These are phyloP conservation scores for Cabera pusaria DNA, from an alignment of 2,888 invertebrate species.

Conservation along the genomic window DNA sequence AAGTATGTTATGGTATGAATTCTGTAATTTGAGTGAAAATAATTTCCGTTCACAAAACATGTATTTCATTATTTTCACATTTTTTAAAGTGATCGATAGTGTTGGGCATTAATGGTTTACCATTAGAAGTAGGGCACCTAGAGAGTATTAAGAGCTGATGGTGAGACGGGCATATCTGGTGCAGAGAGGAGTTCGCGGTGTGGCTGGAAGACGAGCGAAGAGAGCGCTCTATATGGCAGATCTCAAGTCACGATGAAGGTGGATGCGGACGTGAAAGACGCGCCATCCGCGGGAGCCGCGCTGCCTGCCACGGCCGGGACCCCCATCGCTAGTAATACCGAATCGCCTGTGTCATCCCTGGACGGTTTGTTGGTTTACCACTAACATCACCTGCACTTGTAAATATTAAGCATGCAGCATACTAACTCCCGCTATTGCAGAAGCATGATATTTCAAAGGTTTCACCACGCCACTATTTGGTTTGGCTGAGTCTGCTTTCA, in stretches of 20 bases:
- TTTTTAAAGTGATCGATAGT: no score
- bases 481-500: conserved; percentile 36
- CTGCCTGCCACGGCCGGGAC: conserved; percentile 51
- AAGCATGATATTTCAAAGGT: conserved; percentile 21
- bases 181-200: conserved; percentile 58
- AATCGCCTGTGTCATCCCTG: conserved; percentile 72
- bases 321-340: conserved; percentile 69
- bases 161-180: conserved; percentile 63
- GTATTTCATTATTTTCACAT: no score
- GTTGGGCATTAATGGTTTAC: no score
- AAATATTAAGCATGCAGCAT: conserved; percentile 43
- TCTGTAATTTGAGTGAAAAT: no score
- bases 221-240: conserved; percentile 56
- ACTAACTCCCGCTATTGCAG: conserved; percentile 22
- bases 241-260: conserved; percentile 57
- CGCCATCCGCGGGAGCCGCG: conserved; percentile 55
- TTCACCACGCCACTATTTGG: conserved; percentile 34
- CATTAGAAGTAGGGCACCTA: no score
- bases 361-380: conserved; percentile 73
- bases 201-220: conserved; percentile 46
- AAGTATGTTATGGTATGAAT: no score
- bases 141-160: no score
- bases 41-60: no score
- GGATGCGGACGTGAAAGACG: conserved; percentile 64
- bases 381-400: conserved; percentile 36